Evolutionary conservation across 1,140 invertebrate genomes (phyloP).

Genomic region (Drosophila nigromelanica): DNA sequence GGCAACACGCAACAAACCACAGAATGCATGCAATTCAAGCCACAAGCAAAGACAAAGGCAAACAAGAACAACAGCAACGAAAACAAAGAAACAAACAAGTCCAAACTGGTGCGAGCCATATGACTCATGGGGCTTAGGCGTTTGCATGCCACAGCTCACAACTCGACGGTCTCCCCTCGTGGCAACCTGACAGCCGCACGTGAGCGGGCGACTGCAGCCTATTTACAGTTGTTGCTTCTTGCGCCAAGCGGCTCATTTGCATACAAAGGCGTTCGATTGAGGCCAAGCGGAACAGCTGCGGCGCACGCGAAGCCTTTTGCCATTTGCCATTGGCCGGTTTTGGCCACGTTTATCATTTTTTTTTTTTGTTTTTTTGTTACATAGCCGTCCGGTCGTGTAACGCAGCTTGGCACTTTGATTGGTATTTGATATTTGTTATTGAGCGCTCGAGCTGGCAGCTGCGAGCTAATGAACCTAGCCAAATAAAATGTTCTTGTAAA

Average conservation of each 20-base stretch:
- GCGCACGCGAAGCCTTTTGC: constrained; percentile 27
- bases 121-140: constrained; percentile 39
- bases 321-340: constrained; percentile 11
- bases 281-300: constrained; percentile 57
- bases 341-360: constrained; percentile 13
- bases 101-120: constrained; percentile 29
- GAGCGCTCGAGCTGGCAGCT: constrained; percentile 1
- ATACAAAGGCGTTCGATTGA: constrained; percentile 74
- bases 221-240: constrained; percentile 12
- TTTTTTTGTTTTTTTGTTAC: constrained; percentile 1
- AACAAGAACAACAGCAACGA: constrained; percentile 14
- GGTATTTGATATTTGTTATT: constrained; percentile 37
- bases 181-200: constrained; percentile 37
- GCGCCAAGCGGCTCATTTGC: constrained; percentile 61
- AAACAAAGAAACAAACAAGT: constrained; percentile 40
- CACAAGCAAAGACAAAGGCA: constrained; percentile 20
- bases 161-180: neutral
- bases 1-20: constrained; percentile 40
- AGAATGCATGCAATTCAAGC: constrained; percentile 56
- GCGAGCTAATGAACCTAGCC: constrained; percentile 36
- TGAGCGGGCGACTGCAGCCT: constrained; percentile 27
- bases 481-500: constrained; percentile 46
- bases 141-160: constrained; percentile 8
- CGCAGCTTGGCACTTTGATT: constrained; percentile 39
- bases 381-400: constrained; percentile 15